These are phyloP conservation scores for Acrocyrtus sp. DNA, from an alignment of 2,888 invertebrate genomes.

Conservation along the genomic window DNA sequence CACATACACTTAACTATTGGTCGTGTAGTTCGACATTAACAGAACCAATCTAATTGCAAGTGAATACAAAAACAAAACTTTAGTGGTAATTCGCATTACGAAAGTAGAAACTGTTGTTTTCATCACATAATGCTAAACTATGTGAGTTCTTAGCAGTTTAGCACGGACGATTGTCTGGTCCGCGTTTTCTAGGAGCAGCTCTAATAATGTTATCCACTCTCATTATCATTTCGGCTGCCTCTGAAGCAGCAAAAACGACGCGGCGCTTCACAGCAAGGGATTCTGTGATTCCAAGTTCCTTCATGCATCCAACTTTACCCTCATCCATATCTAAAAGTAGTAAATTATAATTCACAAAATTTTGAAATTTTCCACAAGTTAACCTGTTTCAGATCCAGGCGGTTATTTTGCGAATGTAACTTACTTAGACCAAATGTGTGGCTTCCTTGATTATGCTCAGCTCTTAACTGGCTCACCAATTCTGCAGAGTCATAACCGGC, in stretches of 20 bases:
- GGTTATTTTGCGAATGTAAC: too few species aligned
- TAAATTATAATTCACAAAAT: neutral
- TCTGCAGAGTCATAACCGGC: conserved; percentile 98
- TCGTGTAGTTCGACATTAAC: neutral
- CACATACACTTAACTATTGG: too few species aligned
- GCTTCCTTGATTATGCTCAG: conserved; percentile 87
- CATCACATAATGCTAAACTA: neutral
- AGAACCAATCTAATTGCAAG: neutral
- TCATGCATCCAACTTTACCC: conserved; percentile 91
- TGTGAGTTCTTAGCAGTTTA: conserved; percentile 69
- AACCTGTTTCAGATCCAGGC: too few species aligned
- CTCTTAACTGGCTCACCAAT: conserved; percentile 89
- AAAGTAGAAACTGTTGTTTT: neutral
- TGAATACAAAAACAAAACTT: too few species aligned
- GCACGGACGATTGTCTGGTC: conserved; percentile 86
- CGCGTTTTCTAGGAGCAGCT: conserved; percentile 87
- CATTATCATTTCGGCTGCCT: conserved; percentile 99
- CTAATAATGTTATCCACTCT: conserved; percentile 97
- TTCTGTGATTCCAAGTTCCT: conserved; percentile 91
- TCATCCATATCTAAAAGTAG: conserved; percentile 81
- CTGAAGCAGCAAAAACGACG: conserved; percentile 91
- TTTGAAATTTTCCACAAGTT: neutral
- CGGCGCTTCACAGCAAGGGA: conserved; percentile 97
- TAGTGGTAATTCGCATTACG: neutral
- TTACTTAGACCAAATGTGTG: conserved; percentile 81